phyloP scores from a whole-genome alignment of 1,140 invertebrate species.

The Muscidifurax raptorellus region DNA sequence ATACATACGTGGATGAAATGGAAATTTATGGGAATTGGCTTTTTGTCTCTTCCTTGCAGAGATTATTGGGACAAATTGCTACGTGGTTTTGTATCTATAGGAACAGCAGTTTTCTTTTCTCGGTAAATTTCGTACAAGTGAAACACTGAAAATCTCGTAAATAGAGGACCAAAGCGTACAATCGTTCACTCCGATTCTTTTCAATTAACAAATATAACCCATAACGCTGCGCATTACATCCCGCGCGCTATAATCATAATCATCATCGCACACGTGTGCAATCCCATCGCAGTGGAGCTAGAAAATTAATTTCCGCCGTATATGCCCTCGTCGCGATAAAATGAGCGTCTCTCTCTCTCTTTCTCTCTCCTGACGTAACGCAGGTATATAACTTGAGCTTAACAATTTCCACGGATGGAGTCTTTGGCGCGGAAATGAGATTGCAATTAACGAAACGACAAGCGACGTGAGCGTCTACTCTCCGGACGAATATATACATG shows the following conservation, averaged over 20 bases:
- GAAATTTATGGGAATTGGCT: no score
- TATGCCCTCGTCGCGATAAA: slow-evolving; percentile 5
- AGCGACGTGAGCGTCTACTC: no score
- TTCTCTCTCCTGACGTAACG: neutral
- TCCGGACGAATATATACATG: neutral
- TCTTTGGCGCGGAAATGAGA: slow-evolving; percentile 15
- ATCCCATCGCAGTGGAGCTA: neutral
- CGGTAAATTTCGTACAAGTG: no score
- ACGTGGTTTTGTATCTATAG: no score
- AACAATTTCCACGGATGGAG: slow-evolving; percentile 18
- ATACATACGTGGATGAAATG: no score
- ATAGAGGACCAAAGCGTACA: neutral
- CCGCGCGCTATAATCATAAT: no score
- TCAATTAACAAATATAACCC: neutral
- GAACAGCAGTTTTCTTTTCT: no score
- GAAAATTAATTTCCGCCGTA: slow-evolving; percentile 35
- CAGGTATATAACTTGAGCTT: neutral
- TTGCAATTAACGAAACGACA: slow-evolving; percentile 16
- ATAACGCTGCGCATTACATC: neutral
- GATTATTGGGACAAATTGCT: no score
- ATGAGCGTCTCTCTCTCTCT: neutral
- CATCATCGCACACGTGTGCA: neutral
- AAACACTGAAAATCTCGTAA: neutral
- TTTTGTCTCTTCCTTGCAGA: no score
- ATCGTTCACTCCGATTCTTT: neutral